Base-by-base conservation (phyloP, 2,113 vertebrate genomes). In the Triplophysa dalaica region DNA sequence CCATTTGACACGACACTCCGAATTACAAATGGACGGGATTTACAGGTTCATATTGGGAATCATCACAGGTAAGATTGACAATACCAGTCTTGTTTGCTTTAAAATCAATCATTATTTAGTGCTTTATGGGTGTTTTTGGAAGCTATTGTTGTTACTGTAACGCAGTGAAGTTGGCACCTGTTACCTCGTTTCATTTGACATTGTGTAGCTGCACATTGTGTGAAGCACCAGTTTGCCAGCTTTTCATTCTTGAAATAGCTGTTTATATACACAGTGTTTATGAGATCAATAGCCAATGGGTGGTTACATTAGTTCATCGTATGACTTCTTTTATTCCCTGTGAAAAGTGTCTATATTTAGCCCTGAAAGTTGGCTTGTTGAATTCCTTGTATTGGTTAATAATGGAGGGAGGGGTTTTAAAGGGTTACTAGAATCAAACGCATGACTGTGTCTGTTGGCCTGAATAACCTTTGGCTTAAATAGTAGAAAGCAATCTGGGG, bases 31-130 rank as follows among this genome's bases (percentile, higher is more conserved):
- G 80, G 80, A 85, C 50, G 65, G 33, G n/a, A 63, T 66, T 13
- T 29, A 33, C 33, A 76, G 21, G 26, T 41, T 82, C 17, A 65
- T 82, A 56, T 60, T 82, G 66, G 65, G 65, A 62, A 60, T 85
- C 45, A 16, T 85, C 21, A 33, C 83, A 85, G 83, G 83, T 85
- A 65, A 65, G 80, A 67, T 9, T 24, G 19, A 54, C 74, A 65
- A 38, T 38, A 45, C 48, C 38, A 38, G 38, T 2, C 21, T 65
- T 38, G 19, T 21, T 58, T n/a, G 19, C 0, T 7, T 4, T 16
- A 6, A 56, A 56, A 54, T 19, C 45, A 14, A 13, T 52, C 54
- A 58, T 21, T 41, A 16, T 65, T 65, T 11, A 50, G n/a, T 24
- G 38, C 56, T 24, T 60, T 24, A 0, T 9, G 13, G 43, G 38